These are phyloP conservation scores for Bubo bubo DNA, from an alignment of 2,113 vertebrate species.

Conservation along the genomic window DNA sequence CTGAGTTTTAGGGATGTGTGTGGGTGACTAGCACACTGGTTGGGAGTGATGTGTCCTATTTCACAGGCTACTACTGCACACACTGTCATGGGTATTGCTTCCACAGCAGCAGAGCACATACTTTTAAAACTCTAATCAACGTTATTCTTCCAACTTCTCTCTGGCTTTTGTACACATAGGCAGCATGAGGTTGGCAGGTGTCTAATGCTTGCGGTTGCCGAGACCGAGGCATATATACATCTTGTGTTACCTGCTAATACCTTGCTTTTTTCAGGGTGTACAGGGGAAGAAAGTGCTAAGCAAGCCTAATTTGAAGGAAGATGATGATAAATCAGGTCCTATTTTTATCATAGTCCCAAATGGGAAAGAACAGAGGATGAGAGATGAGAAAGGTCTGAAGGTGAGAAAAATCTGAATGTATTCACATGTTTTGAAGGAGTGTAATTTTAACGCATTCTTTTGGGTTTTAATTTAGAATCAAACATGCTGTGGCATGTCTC, in stretches of 20 bases:
- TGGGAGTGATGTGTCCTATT: not conserved
- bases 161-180: not conserved
- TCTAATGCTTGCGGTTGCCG: not conserved
- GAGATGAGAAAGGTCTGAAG: constrained; percentile 94
- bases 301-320: constrained; percentile 88
- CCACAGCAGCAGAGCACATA: constrained; percentile 34
- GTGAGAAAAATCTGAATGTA: constrained; percentile 65
- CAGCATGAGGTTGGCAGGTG: constrained; percentile 42
- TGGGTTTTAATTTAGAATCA: not conserved
- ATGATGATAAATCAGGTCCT: constrained; percentile 92
- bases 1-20: not conserved
- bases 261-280: constrained; percentile 72
- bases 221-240: not conserved
- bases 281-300: constrained; percentile 87
- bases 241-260: not conserved
- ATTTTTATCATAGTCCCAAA: constrained; percentile 90
- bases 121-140: constrained; percentile 18
- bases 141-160: constrained; percentile 32
- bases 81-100: not conserved
- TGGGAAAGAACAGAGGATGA: constrained; percentile 94
- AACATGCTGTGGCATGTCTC: not conserved
- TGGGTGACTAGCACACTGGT: constrained; percentile 38
- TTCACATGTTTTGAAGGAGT: not conserved
- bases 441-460: accelerated
- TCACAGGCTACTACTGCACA: constrained; percentile 19